Conservation (phyloP, 2,888 invertebrate genomes). For the Drosophila meridionalis region DNA sequence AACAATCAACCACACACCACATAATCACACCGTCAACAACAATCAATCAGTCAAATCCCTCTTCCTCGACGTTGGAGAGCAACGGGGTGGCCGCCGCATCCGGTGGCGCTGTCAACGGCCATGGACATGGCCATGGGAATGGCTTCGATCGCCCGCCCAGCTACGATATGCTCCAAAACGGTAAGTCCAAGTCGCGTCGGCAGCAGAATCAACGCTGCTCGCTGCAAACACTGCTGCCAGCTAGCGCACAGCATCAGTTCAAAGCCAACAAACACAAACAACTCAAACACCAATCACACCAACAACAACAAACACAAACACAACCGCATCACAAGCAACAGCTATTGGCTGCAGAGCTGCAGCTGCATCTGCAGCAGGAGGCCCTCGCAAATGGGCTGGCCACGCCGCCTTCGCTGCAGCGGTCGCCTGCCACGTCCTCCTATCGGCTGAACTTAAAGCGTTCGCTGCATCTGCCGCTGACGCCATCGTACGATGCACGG, state of each 20-base stretch:
- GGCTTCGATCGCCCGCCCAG: slow-evolving; percentile 81
- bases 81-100: slow-evolving; percentile 78
- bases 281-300: slow-evolving; percentile 69
- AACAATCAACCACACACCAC: slow-evolving; percentile 45
- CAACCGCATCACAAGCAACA: slow-evolving; percentile 73
- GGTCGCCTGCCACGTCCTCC: slow-evolving; percentile 81
- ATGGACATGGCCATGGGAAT: slow-evolving; percentile 48
- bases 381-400: slow-evolving; percentile 65
- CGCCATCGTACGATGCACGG: slow-evolving; percentile 84
- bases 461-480: slow-evolving; percentile 84
- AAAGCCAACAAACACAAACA: slow-evolving; percentile 81
- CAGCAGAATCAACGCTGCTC: slow-evolving; percentile 83
- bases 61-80: slow-evolving; percentile 83
- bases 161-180: slow-evolving; percentile 85
- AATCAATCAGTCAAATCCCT: slow-evolving; percentile 82
- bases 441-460: slow-evolving; percentile 83
- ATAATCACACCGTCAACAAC: slow-evolving; percentile 25
- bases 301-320: slow-evolving; percentile 45
- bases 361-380: slow-evolving; percentile 65
- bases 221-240: slow-evolving; percentile 82
- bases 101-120: slow-evolving; percentile 54
- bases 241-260: slow-evolving; percentile 80
- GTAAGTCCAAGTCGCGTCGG: slow-evolving; percentile 85
- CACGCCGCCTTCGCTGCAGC: slow-evolving; percentile 67
- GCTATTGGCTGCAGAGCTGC: slow-evolving; percentile 69